A percentile compares a stretch with the other conserved stretches of the same genome.
Conservation (phyloP, 2,113 vertebrate genomes). For the Podiceps cristatus region DNA sequence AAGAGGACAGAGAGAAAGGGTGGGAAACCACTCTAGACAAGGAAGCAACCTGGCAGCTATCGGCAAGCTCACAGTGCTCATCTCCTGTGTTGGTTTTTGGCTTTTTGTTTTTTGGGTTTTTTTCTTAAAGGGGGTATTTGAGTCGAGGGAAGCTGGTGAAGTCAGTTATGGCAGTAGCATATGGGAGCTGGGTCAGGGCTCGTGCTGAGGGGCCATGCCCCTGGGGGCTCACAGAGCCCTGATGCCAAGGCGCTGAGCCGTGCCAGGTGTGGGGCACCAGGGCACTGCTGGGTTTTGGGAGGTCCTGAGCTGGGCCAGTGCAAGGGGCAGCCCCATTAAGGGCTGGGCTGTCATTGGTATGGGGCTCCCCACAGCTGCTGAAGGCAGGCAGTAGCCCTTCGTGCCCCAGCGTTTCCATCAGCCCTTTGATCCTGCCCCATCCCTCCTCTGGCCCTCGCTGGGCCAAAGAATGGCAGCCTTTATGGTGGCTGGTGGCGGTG, state of each 20-base stretch:
- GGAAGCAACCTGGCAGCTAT: neutral
- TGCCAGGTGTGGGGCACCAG: neutral
- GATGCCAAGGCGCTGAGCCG: rapidly evolving
- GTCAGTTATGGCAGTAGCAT: rapidly evolving
- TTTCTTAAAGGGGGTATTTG: neutral
- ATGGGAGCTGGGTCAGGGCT: neutral
- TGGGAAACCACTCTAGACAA: neutral
- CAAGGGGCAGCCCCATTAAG: neutral
- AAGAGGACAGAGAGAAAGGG: neutral
- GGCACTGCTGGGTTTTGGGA: neutral
- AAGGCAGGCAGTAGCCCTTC: neutral
- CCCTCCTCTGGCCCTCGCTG: neutral
- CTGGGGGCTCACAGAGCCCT: neutral
- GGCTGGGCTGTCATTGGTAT: neutral
- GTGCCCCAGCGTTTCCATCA: neutral
- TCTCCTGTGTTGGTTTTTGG: too few relatives aligned
- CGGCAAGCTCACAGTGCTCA: neutral
- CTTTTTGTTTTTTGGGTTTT: too few relatives aligned
- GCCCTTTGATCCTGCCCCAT: neutral
- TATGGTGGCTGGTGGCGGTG: neutral
- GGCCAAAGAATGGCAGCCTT: neutral
- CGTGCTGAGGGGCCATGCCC: neutral
- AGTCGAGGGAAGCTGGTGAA: neutral
- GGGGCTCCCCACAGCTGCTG: neutral
- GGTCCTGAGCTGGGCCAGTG: neutral